Evolutionary conservation across 2,113 vertebrate genomes (phyloP).

Genomic region (Morone chrysops): DNA sequence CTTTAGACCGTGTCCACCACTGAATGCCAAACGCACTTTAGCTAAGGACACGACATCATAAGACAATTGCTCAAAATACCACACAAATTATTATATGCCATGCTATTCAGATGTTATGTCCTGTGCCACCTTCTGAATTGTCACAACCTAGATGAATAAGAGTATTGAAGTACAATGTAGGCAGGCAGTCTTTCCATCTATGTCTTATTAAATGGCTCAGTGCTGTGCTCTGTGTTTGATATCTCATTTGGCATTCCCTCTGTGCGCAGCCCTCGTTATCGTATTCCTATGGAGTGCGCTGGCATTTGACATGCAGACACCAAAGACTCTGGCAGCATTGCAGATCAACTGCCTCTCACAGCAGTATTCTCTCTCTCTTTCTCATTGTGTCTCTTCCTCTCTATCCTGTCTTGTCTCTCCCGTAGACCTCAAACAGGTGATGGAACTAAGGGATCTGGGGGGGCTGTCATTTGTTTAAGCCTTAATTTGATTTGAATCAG

Average conservation of each 20-base stretch:
- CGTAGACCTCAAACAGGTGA: conserved; percentile 54
- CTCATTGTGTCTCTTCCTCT: conserved; percentile 42
- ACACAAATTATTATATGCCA: neutral
- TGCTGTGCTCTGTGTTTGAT: conserved; percentile 54
- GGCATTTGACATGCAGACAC: conserved; percentile 76
- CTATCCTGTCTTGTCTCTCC: conserved; percentile 27
- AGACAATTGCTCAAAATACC: neutral
- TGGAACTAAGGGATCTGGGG: conserved; percentile 37
- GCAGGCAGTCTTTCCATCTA: conserved; percentile 43
- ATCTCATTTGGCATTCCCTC: conserved; percentile 77
- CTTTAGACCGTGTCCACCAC: neutral
- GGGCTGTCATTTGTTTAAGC: conserved; percentile 22
- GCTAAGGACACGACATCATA: conserved; percentile 11
- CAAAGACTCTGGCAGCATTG: conserved; percentile 68
- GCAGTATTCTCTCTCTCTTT: conserved; percentile 35
- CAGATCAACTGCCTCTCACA: conserved; percentile 66
- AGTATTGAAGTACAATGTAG: conserved; percentile 35
- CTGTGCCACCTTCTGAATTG: conserved; percentile 5
- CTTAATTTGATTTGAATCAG: conserved; percentile 50
- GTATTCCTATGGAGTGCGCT: conserved; percentile 74
- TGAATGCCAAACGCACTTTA: conserved; percentile 18
- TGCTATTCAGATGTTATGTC: neutral
- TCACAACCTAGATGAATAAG: conserved; percentile 16
- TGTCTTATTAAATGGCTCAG: conserved; percentile 70
- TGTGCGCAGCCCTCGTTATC: conserved; percentile 70